Conservation (phyloP, 2,888 invertebrate species). For the Sesia bembeciformis region DNA sequence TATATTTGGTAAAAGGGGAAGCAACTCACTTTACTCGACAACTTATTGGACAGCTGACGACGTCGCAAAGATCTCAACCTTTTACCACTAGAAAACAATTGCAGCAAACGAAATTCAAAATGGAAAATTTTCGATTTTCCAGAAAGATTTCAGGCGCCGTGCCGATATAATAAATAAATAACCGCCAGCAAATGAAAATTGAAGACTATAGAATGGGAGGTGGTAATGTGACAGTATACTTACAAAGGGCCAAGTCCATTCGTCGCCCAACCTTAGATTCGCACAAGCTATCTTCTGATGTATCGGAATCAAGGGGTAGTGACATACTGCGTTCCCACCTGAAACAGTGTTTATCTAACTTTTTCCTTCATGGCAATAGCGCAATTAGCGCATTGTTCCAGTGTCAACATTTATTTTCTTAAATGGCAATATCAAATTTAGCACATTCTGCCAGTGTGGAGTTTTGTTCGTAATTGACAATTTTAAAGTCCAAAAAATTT, state of each 20-base stretch:
- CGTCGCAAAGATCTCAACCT: conserved; percentile 19
- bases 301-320: conserved; percentile 73
- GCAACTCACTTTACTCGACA: conserved; percentile 36
- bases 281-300: conserved; percentile 57
- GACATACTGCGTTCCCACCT: conserved; percentile 84
- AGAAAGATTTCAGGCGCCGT: conserved; percentile 49
- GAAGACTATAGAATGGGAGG: conserved; percentile 42
- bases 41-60: conserved; percentile 22
- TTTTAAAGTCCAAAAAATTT: too few relatives aligned
- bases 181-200: conserved; percentile 65
- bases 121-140: conserved; percentile 30
- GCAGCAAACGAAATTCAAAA: conserved; percentile 31
- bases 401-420: too few relatives aligned
- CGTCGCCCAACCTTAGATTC: conserved; percentile 75
- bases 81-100: conserved; percentile 25
- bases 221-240: conserved; percentile 51
- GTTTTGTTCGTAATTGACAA: too few relatives aligned
- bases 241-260: conserved; percentile 91
- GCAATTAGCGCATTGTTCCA: too few relatives aligned
- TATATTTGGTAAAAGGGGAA: conserved; percentile 13
- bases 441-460: too few relatives aligned
- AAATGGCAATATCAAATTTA: too few relatives aligned
- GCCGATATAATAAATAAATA: conserved; percentile 61
- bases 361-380: too few relatives aligned
- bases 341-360: conserved; percentile 17